A percentile compares a stretch with the other conserved stretches of the same genome.
phyloP scores from a whole-genome alignment of 2,113 vertebrate species.

The Mormoops blainvillei region DNA sequence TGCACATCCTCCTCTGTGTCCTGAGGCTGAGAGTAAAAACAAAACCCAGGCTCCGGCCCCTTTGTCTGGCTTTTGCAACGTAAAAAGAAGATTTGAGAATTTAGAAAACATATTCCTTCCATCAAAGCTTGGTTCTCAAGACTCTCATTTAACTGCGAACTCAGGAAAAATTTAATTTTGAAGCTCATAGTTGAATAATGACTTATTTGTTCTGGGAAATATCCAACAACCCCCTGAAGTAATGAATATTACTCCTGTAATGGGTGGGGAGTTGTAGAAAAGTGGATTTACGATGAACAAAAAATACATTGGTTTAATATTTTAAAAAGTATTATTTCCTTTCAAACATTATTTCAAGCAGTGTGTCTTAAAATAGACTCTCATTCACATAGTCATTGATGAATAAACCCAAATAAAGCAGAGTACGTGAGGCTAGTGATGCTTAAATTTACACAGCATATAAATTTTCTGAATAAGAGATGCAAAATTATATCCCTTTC shows the following conservation, averaged over 20 bases:
- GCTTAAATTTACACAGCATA: conserved; percentile 11
- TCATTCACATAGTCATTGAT: conserved; percentile 43
- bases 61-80: not conserved
- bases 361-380: conserved; percentile 51
- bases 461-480: conserved; percentile 36
- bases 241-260: conserved; percentile 35
- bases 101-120: conserved; percentile 18
- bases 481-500: conserved; percentile 24
- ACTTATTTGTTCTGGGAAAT: conserved; percentile 56
- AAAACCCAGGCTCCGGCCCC: not conserved
- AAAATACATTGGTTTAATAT: conserved; percentile 45
- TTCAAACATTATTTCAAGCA: conserved; percentile 40
- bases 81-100: conserved; percentile 19
- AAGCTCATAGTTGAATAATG: conserved; percentile 39
- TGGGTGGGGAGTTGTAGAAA: not conserved
- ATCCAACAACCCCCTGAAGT: not conserved
- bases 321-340: conserved; percentile 37
- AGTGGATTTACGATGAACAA: conserved; percentile 38
- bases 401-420: conserved; percentile 51
- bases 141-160: not conserved
- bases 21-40: not conserved
- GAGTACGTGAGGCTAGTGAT: not conserved
- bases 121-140: conserved; percentile 9
- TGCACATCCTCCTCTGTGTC: not conserved
- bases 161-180: conserved; percentile 26